phyloP scores from a whole-genome alignment of 2,113 vertebrate genomes.

The Atlantisia rogersi region DNA sequence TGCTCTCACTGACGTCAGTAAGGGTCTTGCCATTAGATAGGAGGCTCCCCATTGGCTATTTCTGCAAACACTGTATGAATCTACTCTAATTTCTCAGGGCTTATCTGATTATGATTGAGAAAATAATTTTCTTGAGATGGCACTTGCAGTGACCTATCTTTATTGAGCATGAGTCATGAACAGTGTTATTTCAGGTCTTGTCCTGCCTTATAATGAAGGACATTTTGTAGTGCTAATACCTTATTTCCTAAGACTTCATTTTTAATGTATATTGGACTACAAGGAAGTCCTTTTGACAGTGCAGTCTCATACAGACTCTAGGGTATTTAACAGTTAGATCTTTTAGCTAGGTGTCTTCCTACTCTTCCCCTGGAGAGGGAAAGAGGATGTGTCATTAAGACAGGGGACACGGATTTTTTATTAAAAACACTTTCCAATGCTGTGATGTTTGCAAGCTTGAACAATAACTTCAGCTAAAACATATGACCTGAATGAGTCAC shows the following conservation, averaged over 20 bases:
- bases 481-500: conserved; percentile 31
- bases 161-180: not conserved
- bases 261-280: not conserved
- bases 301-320: not conserved
- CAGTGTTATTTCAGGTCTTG: not conserved
- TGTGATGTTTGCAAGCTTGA: conserved; percentile 58
- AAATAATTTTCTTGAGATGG: conserved; percentile 1
- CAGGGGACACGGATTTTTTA: conserved; percentile 40
- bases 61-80: not conserved
- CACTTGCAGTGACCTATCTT: not conserved
- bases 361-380: not conserved
- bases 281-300: conserved; percentile 39
- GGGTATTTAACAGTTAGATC: not conserved
- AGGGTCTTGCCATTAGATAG: conserved; percentile 7
- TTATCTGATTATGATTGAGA: conserved; percentile 37
- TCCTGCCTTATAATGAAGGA: not conserved
- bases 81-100: conserved; percentile 3
- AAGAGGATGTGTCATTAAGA: conserved; percentile 27
- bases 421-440: conserved; percentile 34
- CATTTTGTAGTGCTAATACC: not conserved
- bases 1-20: not conserved
- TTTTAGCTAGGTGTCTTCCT: conserved; percentile 26
- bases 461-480: conserved; percentile 50
- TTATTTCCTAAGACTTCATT: conserved; percentile 11
- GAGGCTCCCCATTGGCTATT: conserved; percentile 23